Conservation (phyloP, 2,888 invertebrate species). For the Mesodorylaimus sp. region DNA sequence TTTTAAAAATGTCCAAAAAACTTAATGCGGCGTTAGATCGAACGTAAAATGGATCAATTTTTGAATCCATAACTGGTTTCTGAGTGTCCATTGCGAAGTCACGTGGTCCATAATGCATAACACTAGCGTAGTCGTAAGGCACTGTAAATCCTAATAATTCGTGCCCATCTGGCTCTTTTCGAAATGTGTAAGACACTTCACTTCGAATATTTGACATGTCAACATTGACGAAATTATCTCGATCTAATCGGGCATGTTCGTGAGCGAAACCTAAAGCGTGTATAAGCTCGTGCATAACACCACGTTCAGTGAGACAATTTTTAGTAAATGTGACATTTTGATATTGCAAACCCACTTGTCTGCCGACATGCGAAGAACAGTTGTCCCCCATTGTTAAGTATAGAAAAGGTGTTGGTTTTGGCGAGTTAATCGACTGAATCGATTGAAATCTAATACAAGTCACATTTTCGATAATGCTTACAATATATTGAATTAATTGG, state of each 20-base stretch:
- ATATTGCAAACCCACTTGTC: not conserved
- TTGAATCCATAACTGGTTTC: not conserved
- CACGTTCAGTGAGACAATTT: not conserved
- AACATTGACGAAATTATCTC: slow-evolving; percentile 1
- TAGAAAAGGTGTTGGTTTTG: too few relatives aligned
- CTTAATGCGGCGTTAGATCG: not conserved
- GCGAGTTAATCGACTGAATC: too few relatives aligned
- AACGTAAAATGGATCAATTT: not conserved
- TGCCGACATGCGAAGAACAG: too few relatives aligned
- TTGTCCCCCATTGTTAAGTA: too few relatives aligned
- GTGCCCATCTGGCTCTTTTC: slow-evolving; percentile 2
- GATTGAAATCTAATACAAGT: too few relatives aligned
- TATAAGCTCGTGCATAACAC: slow-evolving; percentile 2
- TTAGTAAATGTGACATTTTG: not conserved
- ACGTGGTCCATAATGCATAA: too few relatives aligned
- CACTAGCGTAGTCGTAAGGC: slow-evolving; percentile 4
- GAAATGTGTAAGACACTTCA: not conserved
- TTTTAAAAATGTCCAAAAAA: slow-evolving; percentile 2
- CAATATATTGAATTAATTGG: too few relatives aligned
- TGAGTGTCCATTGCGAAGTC: too few relatives aligned
- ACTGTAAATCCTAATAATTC: not conserved
- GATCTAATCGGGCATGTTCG: slow-evolving; percentile 4
- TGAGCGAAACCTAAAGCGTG: slow-evolving; percentile 1
- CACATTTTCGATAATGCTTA: too few relatives aligned
- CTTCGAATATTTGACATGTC: not conserved